Evolutionary conservation across 2,888 invertebrate genomes (phyloP), one percentile per base, ranked within the genome.

Genomic region (Limulus polyphemus): DNA sequence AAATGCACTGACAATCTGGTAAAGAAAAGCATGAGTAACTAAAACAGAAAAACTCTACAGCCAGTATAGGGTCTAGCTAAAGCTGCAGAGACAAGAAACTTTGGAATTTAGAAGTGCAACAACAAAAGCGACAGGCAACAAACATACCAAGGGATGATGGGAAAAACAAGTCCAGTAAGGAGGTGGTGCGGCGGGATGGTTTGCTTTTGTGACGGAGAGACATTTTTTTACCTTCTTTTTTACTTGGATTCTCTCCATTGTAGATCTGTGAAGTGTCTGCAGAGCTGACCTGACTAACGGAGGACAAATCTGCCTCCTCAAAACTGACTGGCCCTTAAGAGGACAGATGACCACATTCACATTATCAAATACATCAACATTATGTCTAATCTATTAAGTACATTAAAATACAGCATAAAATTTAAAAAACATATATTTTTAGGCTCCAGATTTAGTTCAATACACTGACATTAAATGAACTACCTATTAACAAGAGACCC

Each of bases 91-190:
- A 57, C n/a, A 57, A 14, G 57, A 47, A 13, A 57, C 3, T 47
- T n/a, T 13, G 47, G 47, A 56, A 47, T 16, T 46, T 46, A 32
- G 13, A 12, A 14, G n/a, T 57, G 57, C 62, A 68, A 65, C 16
- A n/a, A 16, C 58, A 47, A 49, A 48, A 14, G 49, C 50, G 58
- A 57, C 54, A 48, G 61, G 67, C 67, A 64, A 68, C 67, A 65
- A 67, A 74, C 80, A 82, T 90, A 84, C 89, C 90, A 85, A 90
- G 90, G 81, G 90, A 90, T 82, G 89, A 90, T 80, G 90, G 89
- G 82, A 90, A 90, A 83, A 92, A 92, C 81, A 92, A 84, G 84
- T 92, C 91, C 79, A 92, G 84, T 79, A 92, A 86, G 79, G 91
- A 92, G 78, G 90, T 90, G 78, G 91, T 90, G 81, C 91, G 87